Conservation (phyloP, 2,797 vertebrate species). For the Sitta carolinensis region DNA sequence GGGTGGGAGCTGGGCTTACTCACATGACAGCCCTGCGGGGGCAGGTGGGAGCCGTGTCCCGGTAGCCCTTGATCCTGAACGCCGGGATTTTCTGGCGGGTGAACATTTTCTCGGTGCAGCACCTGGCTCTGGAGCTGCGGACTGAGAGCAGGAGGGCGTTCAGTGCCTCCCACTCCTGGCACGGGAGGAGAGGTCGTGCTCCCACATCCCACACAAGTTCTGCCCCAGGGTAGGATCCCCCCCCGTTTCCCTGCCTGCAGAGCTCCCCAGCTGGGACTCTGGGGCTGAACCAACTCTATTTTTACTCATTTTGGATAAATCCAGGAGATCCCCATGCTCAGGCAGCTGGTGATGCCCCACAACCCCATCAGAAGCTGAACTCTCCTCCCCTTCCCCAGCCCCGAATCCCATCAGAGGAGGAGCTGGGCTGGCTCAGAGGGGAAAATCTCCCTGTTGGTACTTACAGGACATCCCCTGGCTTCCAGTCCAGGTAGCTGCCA, state of each 20-base stretch:
- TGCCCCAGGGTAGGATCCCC: background rate
- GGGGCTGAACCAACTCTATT: background rate
- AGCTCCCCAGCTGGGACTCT: rapidly evolving
- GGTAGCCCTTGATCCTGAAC: rapidly evolving
- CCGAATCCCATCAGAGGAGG: background rate
- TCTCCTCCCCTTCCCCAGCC: rapidly evolving
- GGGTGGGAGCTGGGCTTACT: background rate
- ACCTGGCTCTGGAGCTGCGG: rapidly evolving
- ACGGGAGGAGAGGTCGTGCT: too few relatives aligned
- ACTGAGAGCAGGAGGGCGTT: background rate
- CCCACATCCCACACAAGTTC: too few relatives aligned
- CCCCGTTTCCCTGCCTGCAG: rapidly evolving
- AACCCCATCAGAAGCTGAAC: background rate
- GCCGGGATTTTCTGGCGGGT: rapidly evolving
- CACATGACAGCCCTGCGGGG: background rate
- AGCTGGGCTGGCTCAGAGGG: background rate
- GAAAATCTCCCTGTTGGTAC: rapidly evolving
- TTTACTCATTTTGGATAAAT: background rate
- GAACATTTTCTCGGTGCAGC: background rate
- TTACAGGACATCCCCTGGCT: background rate
- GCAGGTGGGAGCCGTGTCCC: rapidly evolving
- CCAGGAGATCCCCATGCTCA: rapidly evolving
- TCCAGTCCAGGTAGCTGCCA: background rate
- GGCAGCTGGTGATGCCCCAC: background rate
- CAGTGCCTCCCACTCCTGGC: rapidly evolving